These are phyloP conservation scores for Semicossyphus pulcher DNA, from an alignment of 2,113 vertebrate species.

Conservation along the genomic window DNA sequence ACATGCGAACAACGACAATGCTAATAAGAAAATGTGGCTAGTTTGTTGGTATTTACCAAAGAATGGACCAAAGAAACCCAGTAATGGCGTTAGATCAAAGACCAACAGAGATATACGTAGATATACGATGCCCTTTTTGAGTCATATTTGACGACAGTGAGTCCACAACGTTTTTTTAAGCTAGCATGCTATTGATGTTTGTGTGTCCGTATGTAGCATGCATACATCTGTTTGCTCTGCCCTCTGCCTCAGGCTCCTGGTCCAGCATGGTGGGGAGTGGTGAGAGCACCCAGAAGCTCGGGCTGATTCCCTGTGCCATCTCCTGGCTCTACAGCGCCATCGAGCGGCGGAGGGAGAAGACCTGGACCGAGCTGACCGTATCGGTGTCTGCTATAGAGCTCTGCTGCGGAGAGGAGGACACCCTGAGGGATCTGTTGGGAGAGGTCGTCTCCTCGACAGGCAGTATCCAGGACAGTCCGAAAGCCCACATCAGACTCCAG, in stretches of 20 bases:
- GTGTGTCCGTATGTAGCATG: not conserved
- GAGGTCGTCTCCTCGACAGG: constrained; percentile 88
- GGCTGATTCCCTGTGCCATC: constrained; percentile 95
- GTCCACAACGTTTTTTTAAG: too few relatives aligned
- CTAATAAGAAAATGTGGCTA: too few relatives aligned
- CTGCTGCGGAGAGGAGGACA: constrained; percentile 95
- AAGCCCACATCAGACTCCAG: constrained; percentile 90
- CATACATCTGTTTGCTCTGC: constrained; percentile 21
- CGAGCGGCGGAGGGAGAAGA: constrained; percentile 94
- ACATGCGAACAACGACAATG: too few relatives aligned
- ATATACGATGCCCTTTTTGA: too few relatives aligned
- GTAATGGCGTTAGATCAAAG: too few relatives aligned
- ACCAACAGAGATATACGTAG: too few relatives aligned
- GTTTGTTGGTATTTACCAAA: too few relatives aligned
- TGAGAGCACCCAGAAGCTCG: constrained; percentile 90
- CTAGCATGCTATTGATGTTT: not conserved
- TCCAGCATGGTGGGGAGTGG: constrained; percentile 96
- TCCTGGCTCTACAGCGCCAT: constrained; percentile 98
- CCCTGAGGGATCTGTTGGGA: constrained; percentile 91
- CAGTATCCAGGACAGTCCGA: constrained; percentile 90
- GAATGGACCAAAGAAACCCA: too few relatives aligned
- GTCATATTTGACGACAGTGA: too few relatives aligned
- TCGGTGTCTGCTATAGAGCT: constrained; percentile 96
- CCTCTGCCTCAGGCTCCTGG: constrained; percentile 89
- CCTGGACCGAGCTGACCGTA: constrained; percentile 93